Evolutionary conservation across 2,113 vertebrate species (phyloP), one percentile per base, ranked within the genome.

Genomic region (Larimichthys polyactis): DNA sequence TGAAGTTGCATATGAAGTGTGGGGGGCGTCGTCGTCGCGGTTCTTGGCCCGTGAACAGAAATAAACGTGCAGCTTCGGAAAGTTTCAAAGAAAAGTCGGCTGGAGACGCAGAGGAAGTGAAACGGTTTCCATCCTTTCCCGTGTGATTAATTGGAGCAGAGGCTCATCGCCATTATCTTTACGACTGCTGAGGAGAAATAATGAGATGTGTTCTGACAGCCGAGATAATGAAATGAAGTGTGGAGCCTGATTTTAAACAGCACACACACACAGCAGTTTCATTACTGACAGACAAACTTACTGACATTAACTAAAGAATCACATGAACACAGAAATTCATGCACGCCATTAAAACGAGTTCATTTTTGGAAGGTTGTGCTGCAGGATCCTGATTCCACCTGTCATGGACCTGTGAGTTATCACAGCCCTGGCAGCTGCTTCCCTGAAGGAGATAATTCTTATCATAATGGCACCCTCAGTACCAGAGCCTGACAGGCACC

Each of bases 391-490:
- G 54, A 63, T 62, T 67, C 32, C 62, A 82, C 65, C 75, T 89
- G 71, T 73, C 77, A 77, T 77, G 44, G 20, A 82, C 71, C 66
- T 85, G 22, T 69, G 57, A 85, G 43, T 54, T 80, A 84, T 81
- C 79, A 65, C 54, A 78, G 46, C 51, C 59, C 51, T 81, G 75
- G 64, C 84, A 88, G 79, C 73, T 68, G 65, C 52, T 71, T 44
- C 81, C 72, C 65, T 65, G 58, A 75, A 82, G 75, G 67, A 82
- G 74, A 83, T 75, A 22, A 75, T 71, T 67, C 57, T 75, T 74
- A 85, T 89, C 85, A 85, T 67, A 65, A 69, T 81, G 73, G 74
- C 74, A 70, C n/a, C 60, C 49, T 82, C 78, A 80, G 83, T 54
- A 62, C 57, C 78, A 75, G 75, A 75, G 51, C 55, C 82, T 75